Conservation (phyloP, 2,113 vertebrate species). For the Microtus oregoni region DNA sequence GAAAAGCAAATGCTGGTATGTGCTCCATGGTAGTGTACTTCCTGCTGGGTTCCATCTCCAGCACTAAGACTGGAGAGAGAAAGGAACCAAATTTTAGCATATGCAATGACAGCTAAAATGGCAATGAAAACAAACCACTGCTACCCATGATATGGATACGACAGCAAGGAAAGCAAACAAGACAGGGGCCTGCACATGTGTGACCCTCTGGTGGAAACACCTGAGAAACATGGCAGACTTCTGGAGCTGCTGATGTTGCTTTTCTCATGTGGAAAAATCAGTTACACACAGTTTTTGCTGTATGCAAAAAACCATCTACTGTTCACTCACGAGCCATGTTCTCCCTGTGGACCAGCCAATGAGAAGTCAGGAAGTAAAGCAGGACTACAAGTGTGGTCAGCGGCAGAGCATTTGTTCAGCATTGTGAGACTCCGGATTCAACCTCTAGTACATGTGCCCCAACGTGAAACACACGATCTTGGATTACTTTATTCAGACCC, state of each 20-base stretch:
- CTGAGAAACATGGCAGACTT: not conserved
- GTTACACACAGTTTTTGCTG: not conserved
- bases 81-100: not conserved
- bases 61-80: not conserved
- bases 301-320: not conserved
- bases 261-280: not conserved
- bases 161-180: not conserved
- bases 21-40: not conserved
- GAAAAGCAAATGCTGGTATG: not conserved
- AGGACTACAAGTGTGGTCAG: not conserved
- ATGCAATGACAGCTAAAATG: not conserved
- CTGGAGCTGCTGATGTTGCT: not conserved
- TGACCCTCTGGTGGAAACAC: not conserved
- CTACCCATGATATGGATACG: accelerated
- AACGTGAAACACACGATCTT: not conserved
- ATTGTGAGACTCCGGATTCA: not conserved
- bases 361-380: not conserved
- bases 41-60: not conserved
- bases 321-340: not conserved
- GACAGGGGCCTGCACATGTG: accelerated
- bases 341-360: not conserved
- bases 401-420: not conserved
- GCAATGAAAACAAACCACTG: accelerated
- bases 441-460: not conserved
- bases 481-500: not conserved